These are phyloP conservation scores for Yponomeuta plumbellus DNA, from an alignment of 2,888 invertebrate genomes.

Conservation along the genomic window DNA sequence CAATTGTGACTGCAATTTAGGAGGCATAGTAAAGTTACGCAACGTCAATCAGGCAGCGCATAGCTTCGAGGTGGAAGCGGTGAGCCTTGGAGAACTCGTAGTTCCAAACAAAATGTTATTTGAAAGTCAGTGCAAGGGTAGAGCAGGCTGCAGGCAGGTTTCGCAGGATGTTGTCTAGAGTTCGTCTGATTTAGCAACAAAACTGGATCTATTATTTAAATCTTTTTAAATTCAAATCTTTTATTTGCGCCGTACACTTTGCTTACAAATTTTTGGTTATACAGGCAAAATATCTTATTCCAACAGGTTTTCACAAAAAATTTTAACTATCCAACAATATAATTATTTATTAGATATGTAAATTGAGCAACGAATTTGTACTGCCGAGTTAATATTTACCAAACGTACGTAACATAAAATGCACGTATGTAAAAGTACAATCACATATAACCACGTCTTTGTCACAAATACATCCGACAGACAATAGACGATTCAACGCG, in stretches of 20 bases:
- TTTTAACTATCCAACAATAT: not conserved
- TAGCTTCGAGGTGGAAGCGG: not conserved
- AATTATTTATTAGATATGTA: not conserved
- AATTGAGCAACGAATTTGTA: not conserved
- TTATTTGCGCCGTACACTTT: not conserved
- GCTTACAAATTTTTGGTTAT: not conserved
- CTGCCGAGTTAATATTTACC: not conserved
- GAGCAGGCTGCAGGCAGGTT: not conserved
- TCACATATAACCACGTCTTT: conserved; percentile 9
- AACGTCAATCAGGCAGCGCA: not conserved
- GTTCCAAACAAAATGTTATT: not conserved
- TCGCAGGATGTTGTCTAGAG: not conserved
- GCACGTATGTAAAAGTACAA: not conserved
- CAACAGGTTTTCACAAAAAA: not conserved
- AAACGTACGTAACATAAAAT: not conserved
- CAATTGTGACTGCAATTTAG: not conserved
- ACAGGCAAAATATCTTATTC: not conserved
- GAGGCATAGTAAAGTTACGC: not conserved
- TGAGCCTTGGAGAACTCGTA: not conserved
- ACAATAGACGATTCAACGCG: conserved; percentile 53
- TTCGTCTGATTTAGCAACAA: too few species aligned
- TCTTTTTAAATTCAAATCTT: not conserved
- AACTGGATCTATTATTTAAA: not conserved
- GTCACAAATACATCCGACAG: conserved; percentile 8
- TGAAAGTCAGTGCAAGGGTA: not conserved